Base-by-base conservation (phyloP, 2,113 vertebrate species). In the Macquaria australasica region DNA sequence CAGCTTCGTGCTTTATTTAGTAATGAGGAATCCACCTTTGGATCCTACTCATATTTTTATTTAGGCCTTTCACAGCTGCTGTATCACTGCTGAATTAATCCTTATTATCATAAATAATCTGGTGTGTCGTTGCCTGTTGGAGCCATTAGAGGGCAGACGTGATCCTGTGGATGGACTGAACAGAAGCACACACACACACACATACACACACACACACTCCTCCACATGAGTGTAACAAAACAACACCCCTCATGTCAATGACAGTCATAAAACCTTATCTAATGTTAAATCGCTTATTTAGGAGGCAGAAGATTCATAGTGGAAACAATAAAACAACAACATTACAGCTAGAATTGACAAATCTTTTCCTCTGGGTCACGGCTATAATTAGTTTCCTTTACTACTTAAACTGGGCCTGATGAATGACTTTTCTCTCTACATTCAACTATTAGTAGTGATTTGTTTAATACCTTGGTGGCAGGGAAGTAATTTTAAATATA, bases 121-220 rank as follows among this genome's bases (percentile, higher is more conserved):
- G 58, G n/a, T 10, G 23, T 82, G 69, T 34, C 60, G n/a, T 77
- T 89, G 31, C 77, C 34, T n/a, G 0, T 58, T 73, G 8, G 9
- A 16, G 73, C 92, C 94, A 70, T 64, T 77, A 89, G 94, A 90
- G 90, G 93, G 90, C 93, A 91, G 81, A 45, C 78, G 23, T 25
- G 85, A 74, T 74, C 90, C 86, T 88, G 37, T 56, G 6, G 18
- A 62, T 31, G 21, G 45, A 55, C 28, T 21, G 62, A 69, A 48
- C 53, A 71, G 25, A 67, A 31, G 50, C 69, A 34, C 23, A 62
- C 20, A 60, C 60, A 59, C 62, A 72, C 51, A 58, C 31, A 71
- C 66, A 71, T 41, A 62, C 37, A 37, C 37, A 37, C 37, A 37
- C 37, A 37, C 37, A 37, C 37, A 73, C 64, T 74, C 71, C 45